A percentile compares a stretch with the other conserved stretches of the same genome.
phyloP scores from a whole-genome alignment of 2,113 vertebrate genomes.

The Sinocyclocheilus anophthalmus region DNA sequence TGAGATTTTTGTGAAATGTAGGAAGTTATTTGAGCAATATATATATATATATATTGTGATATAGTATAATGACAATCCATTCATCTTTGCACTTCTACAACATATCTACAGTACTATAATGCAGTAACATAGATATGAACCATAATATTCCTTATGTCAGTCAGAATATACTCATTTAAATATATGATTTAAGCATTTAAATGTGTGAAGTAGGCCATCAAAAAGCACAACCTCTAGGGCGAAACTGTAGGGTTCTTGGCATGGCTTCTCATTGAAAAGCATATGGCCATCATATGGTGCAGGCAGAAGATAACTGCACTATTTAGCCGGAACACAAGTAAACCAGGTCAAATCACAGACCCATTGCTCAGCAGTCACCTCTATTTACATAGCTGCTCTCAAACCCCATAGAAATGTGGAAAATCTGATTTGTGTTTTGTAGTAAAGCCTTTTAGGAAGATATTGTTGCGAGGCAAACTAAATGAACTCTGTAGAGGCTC shows the following conservation, averaged over 20 bases:
- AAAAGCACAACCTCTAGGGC: slow-evolving; percentile 23
- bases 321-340: slow-evolving; percentile 53
- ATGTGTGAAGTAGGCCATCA: slow-evolving; percentile 48
- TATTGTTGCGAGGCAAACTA: background rate
- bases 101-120: background rate
- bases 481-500: slow-evolving; percentile 36
- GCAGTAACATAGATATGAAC: background rate
- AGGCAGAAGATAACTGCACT: slow-evolving; percentile 49
- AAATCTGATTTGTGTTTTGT: slow-evolving; percentile 14
- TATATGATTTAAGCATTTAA: slow-evolving; percentile 31
- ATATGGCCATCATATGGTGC: slow-evolving; percentile 62
- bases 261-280: slow-evolving; percentile 48
- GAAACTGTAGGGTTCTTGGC: slow-evolving; percentile 55
- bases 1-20: background rate
- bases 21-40: background rate
- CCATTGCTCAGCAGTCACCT: slow-evolving; percentile 21
- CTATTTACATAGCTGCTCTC: background rate
- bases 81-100: background rate
- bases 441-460: slow-evolving; percentile 28
- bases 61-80: background rate
- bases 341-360: slow-evolving; percentile 60
- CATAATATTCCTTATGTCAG: background rate
- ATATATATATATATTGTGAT: background rate
- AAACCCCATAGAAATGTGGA: background rate
- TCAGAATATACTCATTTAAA: background rate